Conservation (phyloP, 1,140 invertebrate species). For the Lordiphosa mommai region DNA sequence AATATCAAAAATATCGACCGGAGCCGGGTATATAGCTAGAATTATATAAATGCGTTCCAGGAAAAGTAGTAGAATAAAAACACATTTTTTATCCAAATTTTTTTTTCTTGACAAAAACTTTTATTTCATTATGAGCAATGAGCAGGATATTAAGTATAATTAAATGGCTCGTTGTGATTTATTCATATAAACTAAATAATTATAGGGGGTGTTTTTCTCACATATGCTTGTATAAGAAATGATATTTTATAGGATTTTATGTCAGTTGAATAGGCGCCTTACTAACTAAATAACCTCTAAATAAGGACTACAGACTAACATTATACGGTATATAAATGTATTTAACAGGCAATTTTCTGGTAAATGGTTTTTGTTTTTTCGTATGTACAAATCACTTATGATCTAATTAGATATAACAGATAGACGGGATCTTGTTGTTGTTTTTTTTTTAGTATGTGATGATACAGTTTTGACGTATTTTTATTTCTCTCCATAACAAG, state of each 20-base stretch:
- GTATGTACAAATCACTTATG: constrained; percentile 62
- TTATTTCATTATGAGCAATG: constrained; percentile 59
- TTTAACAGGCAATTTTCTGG: constrained; percentile 76
- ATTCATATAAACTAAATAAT: constrained; percentile 65
- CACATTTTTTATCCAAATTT: background rate
- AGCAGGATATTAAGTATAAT: constrained; percentile 50
- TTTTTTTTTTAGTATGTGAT: constrained; percentile 30
- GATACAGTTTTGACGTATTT: constrained; percentile 26
- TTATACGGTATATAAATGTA: constrained; percentile 69
- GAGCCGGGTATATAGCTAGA: too few relatives aligned
- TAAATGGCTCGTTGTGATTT: constrained; percentile 48
- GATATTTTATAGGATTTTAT: constrained; percentile 35
- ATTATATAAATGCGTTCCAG: too few relatives aligned
- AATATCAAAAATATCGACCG: too few relatives aligned
- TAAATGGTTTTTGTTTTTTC: constrained; percentile 39
- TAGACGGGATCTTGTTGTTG: constrained; percentile 33
- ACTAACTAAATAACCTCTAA: constrained; percentile 71
- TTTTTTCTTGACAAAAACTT: constrained; percentile 37
- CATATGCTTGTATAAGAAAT: constrained; percentile 27
- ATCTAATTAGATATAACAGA: constrained; percentile 51
- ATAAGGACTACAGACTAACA: constrained; percentile 45
- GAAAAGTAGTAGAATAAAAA: background rate
- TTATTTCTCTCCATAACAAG: constrained; percentile 71
- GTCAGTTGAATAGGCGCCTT: constrained; percentile 34
- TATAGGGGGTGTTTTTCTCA: constrained; percentile 16